Evolutionary conservation across 2,888 invertebrate genomes (phyloP).

Genomic region (Drosophila neotestacea): DNA sequence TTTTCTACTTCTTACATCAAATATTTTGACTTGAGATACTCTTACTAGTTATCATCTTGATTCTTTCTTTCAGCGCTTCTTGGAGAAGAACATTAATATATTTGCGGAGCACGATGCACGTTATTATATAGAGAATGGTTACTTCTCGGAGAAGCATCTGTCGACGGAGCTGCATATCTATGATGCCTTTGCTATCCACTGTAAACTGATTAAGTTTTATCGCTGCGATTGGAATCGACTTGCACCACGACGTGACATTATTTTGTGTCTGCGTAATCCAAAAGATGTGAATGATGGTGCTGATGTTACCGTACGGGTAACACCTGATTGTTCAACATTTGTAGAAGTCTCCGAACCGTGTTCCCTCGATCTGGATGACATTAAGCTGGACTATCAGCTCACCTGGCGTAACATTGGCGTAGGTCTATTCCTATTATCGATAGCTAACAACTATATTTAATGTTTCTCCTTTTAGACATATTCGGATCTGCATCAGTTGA

Average conservation of each 20-base stretch:
- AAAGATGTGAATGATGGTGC: conserved; percentile 56
- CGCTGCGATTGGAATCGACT: conserved; percentile 81
- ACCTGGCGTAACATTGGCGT: conserved; percentile 83
- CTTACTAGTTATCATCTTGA: background rate
- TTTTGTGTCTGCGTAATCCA: conserved; percentile 67
- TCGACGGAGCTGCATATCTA: conserved; percentile 81
- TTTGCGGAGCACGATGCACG: conserved; percentile 82
- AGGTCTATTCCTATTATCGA: background rate
- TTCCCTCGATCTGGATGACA: conserved; percentile 61
- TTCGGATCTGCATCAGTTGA: conserved; percentile 78
- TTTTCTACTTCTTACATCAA: too few species aligned
- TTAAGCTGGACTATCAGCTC: conserved; percentile 65
- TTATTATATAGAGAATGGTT: conserved; percentile 81
- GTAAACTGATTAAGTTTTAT: conserved; percentile 70
- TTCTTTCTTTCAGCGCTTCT: conserved; percentile 60
- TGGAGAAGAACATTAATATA: conserved; percentile 77
- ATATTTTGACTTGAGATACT: background rate
- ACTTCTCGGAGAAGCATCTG: conserved; percentile 81
- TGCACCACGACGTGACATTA: conserved; percentile 73
- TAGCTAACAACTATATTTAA: background rate
- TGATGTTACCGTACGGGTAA: conserved; percentile 68
- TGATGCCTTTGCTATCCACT: conserved; percentile 73
- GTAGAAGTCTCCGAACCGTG: conserved; percentile 79
- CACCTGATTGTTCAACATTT: conserved; percentile 79
- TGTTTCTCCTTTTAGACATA: conserved; percentile 53